A percentile compares a stretch with the other conserved stretches of the same genome.
These are phyloP conservation scores for Colletes collaris DNA, from an alignment of 2,888 invertebrate genomes.

Conservation along the genomic window DNA sequence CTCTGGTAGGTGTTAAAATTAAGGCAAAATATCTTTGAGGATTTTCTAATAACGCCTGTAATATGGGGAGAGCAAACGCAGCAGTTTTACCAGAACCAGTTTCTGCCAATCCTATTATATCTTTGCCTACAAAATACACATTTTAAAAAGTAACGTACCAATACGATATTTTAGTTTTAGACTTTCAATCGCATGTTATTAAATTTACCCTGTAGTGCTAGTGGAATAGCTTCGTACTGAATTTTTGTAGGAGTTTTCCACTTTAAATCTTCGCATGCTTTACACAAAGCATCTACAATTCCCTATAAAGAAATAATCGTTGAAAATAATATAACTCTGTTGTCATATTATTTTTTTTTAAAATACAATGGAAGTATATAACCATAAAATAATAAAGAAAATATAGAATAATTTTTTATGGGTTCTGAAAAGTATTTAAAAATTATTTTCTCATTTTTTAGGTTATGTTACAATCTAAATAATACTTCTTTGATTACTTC, in stretches of 20 bases:
- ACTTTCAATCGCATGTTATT: slow-evolving; percentile 70
- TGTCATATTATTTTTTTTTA: background rate
- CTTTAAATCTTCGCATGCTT: slow-evolving; percentile 95
- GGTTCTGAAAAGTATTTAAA: too few species aligned
- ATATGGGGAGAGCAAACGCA: slow-evolving; percentile 97
- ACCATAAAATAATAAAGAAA: too few species aligned
- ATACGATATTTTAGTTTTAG: slow-evolving; percentile 72
- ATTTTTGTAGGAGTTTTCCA: slow-evolving; percentile 98
- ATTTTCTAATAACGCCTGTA: slow-evolving; percentile 94
- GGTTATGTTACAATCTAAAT: background rate
- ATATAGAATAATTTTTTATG: too few species aligned
- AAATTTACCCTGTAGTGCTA: slow-evolving; percentile 91
- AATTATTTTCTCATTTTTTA: too few species aligned
- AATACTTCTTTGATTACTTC: background rate
- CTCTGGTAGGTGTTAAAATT: slow-evolving; percentile 97
- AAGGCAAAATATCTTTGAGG: slow-evolving; percentile 97
- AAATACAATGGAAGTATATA: background rate
- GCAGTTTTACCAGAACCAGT: slow-evolving; percentile 98
- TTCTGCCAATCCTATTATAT: slow-evolving; percentile 91
- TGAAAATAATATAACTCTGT: background rate
- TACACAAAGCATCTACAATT: slow-evolving; percentile 93
- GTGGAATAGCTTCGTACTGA: slow-evolving; percentile 96
- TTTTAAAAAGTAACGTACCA: slow-evolving; percentile 81
- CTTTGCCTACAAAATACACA: slow-evolving; percentile 89
- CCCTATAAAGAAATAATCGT: slow-evolving; percentile 86